A percentile compares a stretch with the other conserved stretches of the same genome.
phyloP scores from a whole-genome alignment of 2,797 vertebrate genomes.

The Meda fulgida region DNA sequence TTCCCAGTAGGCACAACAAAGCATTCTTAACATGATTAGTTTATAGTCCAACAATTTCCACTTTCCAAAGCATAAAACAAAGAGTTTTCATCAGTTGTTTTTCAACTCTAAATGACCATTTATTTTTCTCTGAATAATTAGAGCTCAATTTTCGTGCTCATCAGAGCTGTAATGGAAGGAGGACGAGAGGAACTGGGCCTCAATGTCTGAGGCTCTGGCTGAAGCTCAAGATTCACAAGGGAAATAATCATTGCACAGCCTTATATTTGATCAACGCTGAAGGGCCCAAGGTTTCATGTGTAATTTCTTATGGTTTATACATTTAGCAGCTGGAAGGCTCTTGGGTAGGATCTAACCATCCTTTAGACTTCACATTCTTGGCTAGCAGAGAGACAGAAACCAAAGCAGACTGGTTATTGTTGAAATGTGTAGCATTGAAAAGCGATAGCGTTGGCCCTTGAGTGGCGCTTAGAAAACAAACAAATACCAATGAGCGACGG shows the following conservation, averaged over 20 bases:
- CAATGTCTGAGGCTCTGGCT: slow-evolving; percentile 22
- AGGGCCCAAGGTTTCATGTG: slow-evolving; percentile 59
- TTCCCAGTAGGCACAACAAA: slow-evolving; percentile 16
- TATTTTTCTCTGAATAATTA: slow-evolving; percentile 47
- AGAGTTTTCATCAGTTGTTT: slow-evolving; percentile 47
- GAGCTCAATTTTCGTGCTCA: slow-evolving; percentile 44
- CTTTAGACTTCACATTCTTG: slow-evolving; percentile 35
- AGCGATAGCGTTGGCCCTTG: slow-evolving; percentile 45
- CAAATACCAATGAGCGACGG: slow-evolving; percentile 40
- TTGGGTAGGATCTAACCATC: slow-evolving; percentile 50
- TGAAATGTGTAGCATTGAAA: slow-evolving; percentile 52
- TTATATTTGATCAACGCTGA: slow-evolving; percentile 68
- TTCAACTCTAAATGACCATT: slow-evolving; percentile 42
- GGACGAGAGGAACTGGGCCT: slow-evolving; percentile 44
- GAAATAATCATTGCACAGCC: slow-evolving; percentile 59
- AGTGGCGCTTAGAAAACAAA: slow-evolving; percentile 55
- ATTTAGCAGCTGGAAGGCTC: slow-evolving; percentile 57
- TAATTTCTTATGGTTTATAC: slow-evolving; percentile 64
- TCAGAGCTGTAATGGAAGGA: slow-evolving; percentile 53
- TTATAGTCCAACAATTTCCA: slow-evolving; percentile 25
- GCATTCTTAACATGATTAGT: slow-evolving; percentile 37
- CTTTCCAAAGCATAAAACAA: slow-evolving; percentile 35
- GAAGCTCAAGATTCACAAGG: slow-evolving; percentile 47
- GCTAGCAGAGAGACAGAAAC: slow-evolving; percentile 18
- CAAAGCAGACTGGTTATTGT: slow-evolving; percentile 52